A percentile compares a stretch with the other conserved stretches of the same genome.
These are phyloP conservation scores for Dendropsophus ebraccatus DNA, from an alignment of 2,113 vertebrate genomes.

Conservation along the genomic window DNA sequence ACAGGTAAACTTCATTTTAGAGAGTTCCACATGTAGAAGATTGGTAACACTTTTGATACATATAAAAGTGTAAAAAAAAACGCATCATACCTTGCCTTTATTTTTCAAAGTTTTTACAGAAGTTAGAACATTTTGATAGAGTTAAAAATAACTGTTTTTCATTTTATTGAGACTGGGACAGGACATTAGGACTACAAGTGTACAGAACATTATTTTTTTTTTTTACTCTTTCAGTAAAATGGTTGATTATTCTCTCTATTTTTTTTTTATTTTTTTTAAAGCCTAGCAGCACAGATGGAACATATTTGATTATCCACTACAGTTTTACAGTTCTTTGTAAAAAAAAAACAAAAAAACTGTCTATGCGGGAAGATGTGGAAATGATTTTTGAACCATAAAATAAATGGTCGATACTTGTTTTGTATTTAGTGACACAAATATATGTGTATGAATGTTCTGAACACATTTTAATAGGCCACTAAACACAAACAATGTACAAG, in stretches of 20 bases:
- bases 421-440: not conserved
- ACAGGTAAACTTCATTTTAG: no score
- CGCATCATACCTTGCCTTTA: not conserved
- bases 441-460: not conserved
- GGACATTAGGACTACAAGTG: not conserved
- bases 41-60: no score
- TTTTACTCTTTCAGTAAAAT: not conserved
- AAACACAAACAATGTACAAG: not conserved
- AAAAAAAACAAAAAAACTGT: not conserved
- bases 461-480: not conserved
- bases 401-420: not conserved
- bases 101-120: not conserved
- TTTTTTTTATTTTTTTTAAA: not conserved
- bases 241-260: not conserved
- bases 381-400: conserved; percentile 12
- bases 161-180: not conserved
- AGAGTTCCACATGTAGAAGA: no score
- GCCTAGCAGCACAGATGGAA: conserved; percentile 20
- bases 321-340: not conserved
- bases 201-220: conserved; percentile 11
- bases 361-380: not conserved
- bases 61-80: no score
- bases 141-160: not conserved
- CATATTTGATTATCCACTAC: conserved; percentile 16
- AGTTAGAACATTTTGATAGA: not conserved